Evolutionary conservation across 2,888 invertebrate species (phyloP).

Genomic region (Hirtodrosophila trivittata): DNA sequence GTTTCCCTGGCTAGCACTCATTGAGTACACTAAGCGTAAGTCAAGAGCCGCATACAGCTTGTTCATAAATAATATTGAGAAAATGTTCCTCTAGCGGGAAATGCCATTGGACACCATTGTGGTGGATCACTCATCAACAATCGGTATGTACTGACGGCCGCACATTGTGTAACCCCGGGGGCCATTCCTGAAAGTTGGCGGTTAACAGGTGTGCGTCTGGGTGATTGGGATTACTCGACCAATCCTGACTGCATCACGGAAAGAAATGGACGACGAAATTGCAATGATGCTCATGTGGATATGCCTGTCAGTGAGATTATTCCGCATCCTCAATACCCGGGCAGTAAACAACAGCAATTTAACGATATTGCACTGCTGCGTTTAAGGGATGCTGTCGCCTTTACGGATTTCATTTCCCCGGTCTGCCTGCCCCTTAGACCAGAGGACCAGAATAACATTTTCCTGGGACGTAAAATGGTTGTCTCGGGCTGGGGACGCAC

Average conservation of each 20-base stretch:
- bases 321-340: constrained; percentile 87
- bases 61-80: no score
- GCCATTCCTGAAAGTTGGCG: constrained; percentile 87
- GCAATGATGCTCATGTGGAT: constrained; percentile 86
- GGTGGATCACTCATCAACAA: constrained; percentile 88
- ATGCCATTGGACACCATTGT: constrained; percentile 87
- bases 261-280: constrained; percentile 83
- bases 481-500: constrained; percentile 89
- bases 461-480: constrained; percentile 82
- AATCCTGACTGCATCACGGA: constrained; percentile 78
- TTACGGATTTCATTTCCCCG: constrained; percentile 86
- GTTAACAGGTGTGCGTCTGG: constrained; percentile 82
- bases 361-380: constrained; percentile 90
- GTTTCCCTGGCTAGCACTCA: constrained; percentile 85
- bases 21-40: constrained; percentile 84
- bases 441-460: constrained; percentile 75
- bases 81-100: constrained; percentile 85
- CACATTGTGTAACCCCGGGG: constrained; percentile 87
- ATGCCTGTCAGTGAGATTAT: constrained; percentile 86
- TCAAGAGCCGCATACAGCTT: not conserved
- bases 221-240: constrained; percentile 82
- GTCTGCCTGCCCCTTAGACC: constrained; percentile 86
- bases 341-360: constrained; percentile 85
- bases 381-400: constrained; percentile 85
- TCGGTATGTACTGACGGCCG: constrained; percentile 90